Evolutionary conservation across 2,797 vertebrate species (phyloP).

Genomic region (Phataginus tetradactyla): DNA sequence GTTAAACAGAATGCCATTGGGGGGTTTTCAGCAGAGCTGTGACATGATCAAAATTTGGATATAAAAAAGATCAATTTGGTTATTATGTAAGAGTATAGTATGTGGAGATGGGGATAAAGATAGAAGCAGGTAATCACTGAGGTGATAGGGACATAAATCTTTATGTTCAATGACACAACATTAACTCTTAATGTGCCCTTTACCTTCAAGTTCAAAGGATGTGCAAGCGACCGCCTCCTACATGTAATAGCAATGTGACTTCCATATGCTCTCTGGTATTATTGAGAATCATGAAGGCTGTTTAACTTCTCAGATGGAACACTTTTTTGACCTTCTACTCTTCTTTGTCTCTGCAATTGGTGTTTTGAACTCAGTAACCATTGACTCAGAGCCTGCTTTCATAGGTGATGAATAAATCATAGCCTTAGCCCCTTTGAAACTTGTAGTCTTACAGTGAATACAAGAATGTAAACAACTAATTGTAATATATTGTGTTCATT

Average conservation of each 20-base stretch:
- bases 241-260: not conserved
- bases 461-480: not conserved
- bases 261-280: not conserved
- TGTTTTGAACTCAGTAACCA: not conserved
- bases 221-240: not conserved
- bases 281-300: not conserved
- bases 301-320: not conserved
- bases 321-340: not conserved
- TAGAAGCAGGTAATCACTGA: not conserved
- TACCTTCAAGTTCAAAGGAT: not conserved
- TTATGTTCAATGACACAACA: not conserved
- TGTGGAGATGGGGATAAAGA: not conserved
- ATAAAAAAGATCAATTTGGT: not conserved
- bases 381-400: not conserved
- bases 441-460: not conserved
- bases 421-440: not conserved
- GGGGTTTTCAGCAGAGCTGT: not conserved
- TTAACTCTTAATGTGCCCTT: not conserved
- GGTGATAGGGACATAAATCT: not conserved
- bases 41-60: not conserved
- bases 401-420: not conserved
- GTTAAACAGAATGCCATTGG: not conserved
- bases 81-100: not conserved
- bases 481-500: not conserved
- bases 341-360: not conserved